Conservation (phyloP, 2,113 vertebrate genomes). For the Stegastes partitus region DNA sequence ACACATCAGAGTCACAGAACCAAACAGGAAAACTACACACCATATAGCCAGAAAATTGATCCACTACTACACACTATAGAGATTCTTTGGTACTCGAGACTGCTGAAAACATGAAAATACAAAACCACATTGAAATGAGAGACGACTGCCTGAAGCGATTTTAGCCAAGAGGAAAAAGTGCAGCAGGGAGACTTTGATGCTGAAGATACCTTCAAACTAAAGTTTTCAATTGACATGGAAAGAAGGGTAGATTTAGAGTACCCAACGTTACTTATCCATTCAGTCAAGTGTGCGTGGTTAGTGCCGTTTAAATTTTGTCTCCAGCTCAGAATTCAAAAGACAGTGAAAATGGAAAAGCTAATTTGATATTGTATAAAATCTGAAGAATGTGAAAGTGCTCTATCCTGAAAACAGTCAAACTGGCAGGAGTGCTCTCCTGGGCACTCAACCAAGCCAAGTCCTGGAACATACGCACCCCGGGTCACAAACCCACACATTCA, state of each 20-base stretch:
- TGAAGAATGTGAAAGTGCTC: conserved; percentile 74
- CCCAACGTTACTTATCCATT: background rate
- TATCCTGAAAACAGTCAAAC: conserved; percentile 70
- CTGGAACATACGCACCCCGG: conserved; percentile 66
- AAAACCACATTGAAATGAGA: conserved; percentile 18
- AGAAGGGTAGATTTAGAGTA: background rate
- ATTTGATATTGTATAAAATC: conserved; percentile 76
- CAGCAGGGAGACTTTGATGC: conserved; percentile 17
- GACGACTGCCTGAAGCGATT: background rate
- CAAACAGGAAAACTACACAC: conserved; percentile 33
- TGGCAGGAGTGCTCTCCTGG: conserved; percentile 68
- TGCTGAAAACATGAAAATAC: conserved; percentile 20
- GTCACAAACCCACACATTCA: conserved; percentile 76
- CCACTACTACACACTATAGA: conserved; percentile 12
- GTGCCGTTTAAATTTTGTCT: background rate
- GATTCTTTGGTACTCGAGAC: conserved; percentile 16
- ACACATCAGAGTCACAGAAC: conserved; percentile 45
- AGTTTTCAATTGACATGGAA: background rate
- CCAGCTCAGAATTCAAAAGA: background rate
- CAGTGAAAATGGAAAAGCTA: conserved; percentile 34
- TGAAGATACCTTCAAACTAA: background rate
- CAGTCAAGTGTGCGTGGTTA: background rate
- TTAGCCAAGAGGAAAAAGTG: conserved; percentile 12
- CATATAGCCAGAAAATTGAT: conserved; percentile 28
- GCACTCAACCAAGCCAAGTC: conserved; percentile 74